Percentiles rank a stretch among this genome's conserved stretches.
These are phyloP conservation scores for Eristalinus sepulchralis DNA, from an alignment of 2,888 invertebrate species.

Conservation along the genomic window DNA sequence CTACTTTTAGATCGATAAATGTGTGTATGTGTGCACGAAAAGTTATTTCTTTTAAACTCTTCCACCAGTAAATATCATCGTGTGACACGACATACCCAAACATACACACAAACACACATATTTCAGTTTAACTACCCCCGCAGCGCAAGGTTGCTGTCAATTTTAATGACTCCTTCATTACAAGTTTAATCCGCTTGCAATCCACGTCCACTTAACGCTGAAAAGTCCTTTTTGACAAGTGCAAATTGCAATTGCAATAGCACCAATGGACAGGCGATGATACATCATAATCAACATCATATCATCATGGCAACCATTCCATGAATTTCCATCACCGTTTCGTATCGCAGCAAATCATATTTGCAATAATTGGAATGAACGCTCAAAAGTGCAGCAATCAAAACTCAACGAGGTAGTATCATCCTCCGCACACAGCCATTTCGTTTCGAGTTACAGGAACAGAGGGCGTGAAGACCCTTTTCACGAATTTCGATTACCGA, in stretches of 20 bases:
- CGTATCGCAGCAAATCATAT: conserved; percentile 70
- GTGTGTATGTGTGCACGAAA: background rate
- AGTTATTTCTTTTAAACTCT: conserved; percentile 8
- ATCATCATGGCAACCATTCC: conserved; percentile 49
- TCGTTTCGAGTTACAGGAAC: conserved; percentile 44
- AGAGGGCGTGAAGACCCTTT: conserved; percentile 58
- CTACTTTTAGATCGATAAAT: conserved; percentile 29
- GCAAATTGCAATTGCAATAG: conserved; percentile 68
- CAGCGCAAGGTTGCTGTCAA: conserved; percentile 37
- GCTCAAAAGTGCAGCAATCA: conserved; percentile 71
- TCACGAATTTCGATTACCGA: conserved; percentile 69
- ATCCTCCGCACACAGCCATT: background rate
- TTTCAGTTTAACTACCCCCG: background rate
- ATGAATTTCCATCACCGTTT: conserved; percentile 59
- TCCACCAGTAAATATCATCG: background rate
- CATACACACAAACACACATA: no score
- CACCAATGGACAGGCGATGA: conserved; percentile 67
- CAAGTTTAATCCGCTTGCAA: conserved; percentile 68
- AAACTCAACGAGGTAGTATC: conserved; percentile 68
- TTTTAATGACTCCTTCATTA: conserved; percentile 69
- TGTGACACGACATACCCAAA: background rate
- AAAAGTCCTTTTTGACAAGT: conserved; percentile 70
- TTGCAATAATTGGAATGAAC: conserved; percentile 70
- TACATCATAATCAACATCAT: conserved; percentile 68
- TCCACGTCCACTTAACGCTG: conserved; percentile 60